Conservation (phyloP, 2,888 invertebrate species). For the Andrena trimmerana region DNA sequence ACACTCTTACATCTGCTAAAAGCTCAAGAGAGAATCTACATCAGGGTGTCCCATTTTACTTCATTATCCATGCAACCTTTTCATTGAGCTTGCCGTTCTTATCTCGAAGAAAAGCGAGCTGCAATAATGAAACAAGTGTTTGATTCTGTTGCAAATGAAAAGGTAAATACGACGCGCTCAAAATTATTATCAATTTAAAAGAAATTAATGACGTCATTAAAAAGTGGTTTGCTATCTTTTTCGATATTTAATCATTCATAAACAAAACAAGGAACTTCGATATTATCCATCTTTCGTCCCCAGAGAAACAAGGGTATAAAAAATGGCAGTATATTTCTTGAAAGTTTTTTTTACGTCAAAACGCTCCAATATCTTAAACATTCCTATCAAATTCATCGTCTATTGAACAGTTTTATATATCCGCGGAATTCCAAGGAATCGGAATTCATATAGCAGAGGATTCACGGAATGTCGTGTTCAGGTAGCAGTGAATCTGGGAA, state of each 20-base stretch:
- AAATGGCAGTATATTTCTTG: too few relatives aligned
- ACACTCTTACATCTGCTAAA: background rate
- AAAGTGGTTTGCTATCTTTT: background rate
- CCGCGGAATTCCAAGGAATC: too few relatives aligned
- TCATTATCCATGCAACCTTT: conserved; percentile 4
- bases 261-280: too few relatives aligned
- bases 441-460: too few relatives aligned
- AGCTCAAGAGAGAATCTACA: conserved; percentile 3
- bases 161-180: background rate
- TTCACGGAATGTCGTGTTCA: too few relatives aligned
- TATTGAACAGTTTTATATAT: too few relatives aligned
- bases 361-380: too few relatives aligned
- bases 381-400: too few relatives aligned
- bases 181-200: background rate
- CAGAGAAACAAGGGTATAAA: too few relatives aligned
- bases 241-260: too few relatives aligned
- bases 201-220: background rate
- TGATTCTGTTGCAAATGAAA: background rate
- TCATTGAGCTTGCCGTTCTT: background rate
- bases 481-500: conserved; percentile 11
- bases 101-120: background rate
- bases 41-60: background rate
- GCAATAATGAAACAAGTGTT: background rate
- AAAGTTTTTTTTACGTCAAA: too few relatives aligned
- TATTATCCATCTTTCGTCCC: too few relatives aligned